These are phyloP conservation scores for Ctenopoma multispine DNA, from an alignment of 2,797 vertebrate species.

Conservation along the genomic window DNA sequence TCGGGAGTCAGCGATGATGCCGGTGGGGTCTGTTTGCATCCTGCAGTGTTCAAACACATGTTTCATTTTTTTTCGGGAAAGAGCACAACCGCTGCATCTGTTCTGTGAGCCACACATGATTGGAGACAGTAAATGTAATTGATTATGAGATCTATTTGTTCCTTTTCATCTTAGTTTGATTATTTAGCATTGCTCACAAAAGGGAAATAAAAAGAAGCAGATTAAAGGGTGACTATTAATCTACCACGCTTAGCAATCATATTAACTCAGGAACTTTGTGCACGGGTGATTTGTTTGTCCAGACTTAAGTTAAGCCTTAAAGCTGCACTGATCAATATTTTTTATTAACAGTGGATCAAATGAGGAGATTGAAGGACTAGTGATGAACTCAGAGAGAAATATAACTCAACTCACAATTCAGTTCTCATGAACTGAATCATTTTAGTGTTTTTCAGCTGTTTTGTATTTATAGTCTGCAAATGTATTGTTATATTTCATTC, in stretches of 20 bases:
- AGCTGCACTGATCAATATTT: conserved; percentile 13
- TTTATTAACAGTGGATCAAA: background rate
- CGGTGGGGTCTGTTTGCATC: conserved; percentile 27
- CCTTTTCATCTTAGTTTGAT: conserved; percentile 49
- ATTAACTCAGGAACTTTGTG: conserved; percentile 34
- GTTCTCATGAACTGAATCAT: background rate
- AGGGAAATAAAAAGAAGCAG: conserved; percentile 55
- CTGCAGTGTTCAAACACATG: conserved; percentile 12
- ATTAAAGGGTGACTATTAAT: conserved; percentile 64
- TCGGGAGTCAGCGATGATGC: conserved; percentile 22
- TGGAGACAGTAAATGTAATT: conserved; percentile 62
- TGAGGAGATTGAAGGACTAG: no score
- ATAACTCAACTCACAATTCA: background rate
- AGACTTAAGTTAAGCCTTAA: background rate
- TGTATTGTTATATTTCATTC: background rate
- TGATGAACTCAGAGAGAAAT: background rate
- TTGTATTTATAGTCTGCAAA: background rate
- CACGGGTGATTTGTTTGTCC: background rate
- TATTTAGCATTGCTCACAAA: conserved; percentile 43
- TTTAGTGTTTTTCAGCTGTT: background rate
- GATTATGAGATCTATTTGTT: conserved; percentile 55
- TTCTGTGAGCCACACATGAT: conserved; percentile 41
- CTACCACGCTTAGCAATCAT: conserved; percentile 52
- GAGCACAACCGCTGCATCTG: conserved; percentile 50
- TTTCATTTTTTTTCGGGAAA: conserved; percentile 9